A percentile compares a stretch with the other conserved stretches of the same genome.
These are phyloP conservation scores for Intellagama lesueurii DNA, from an alignment of 2,797 vertebrate species.

Conservation along the genomic window DNA sequence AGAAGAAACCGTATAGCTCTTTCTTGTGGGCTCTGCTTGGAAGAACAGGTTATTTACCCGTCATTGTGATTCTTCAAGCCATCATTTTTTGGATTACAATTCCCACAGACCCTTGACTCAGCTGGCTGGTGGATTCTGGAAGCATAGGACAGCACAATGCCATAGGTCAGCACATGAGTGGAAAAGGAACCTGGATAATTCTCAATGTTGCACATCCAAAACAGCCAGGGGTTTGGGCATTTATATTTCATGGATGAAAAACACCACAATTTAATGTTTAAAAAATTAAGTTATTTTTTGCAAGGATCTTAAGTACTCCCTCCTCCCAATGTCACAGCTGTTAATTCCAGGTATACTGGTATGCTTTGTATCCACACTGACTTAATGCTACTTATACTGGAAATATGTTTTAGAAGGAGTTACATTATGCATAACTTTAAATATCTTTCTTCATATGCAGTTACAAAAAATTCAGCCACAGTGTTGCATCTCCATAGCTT, in stretches of 20 bases:
- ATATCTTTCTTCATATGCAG: conserved; percentile 39
- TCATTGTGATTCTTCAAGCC: too few species aligned
- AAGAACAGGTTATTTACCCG: too few species aligned
- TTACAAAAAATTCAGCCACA: conserved; percentile 41
- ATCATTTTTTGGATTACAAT: too few species aligned
- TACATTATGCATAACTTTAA: conserved; percentile 41
- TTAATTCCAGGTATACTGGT: conserved; percentile 51
- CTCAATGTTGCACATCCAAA: background rate
- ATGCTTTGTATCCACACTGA: conserved; percentile 50
- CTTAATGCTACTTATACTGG: conserved; percentile 56
- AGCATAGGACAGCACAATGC: too few species aligned
- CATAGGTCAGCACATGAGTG: background rate
- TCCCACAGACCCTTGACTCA: too few species aligned
- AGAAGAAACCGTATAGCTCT: background rate
- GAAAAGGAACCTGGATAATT: background rate
- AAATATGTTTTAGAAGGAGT: conserved; percentile 33
- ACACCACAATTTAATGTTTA: background rate
- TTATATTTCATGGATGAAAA: background rate
- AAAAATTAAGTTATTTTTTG: background rate
- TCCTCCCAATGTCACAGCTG: conserved; percentile 1
- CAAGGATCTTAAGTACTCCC: background rate
- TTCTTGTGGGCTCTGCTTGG: background rate
- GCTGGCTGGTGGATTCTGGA: too few species aligned
- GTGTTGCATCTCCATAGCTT: conserved; percentile 29
- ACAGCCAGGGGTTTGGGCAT: background rate